Base-by-base conservation (phyloP, 2,888 invertebrate genomes). In the Laspeyria flexula region DNA sequence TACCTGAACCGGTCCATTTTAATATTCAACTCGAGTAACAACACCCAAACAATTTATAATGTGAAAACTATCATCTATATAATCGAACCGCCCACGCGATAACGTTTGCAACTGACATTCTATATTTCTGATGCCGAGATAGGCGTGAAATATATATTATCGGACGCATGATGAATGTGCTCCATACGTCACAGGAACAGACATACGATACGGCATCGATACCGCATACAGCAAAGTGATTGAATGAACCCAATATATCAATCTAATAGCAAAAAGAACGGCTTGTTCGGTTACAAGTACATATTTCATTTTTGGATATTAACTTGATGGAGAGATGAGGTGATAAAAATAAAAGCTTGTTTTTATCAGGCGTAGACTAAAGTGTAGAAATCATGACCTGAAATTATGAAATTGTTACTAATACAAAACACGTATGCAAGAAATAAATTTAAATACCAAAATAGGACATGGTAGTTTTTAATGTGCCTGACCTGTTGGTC, bases 121-220 rank as follows among this genome's bases (percentile, higher is more conserved):
- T 46, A 46, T 46, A 46, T 47, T 42, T 47, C 41, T 41, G 47
- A 42, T 40, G 21, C 12, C 34, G 40, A 33, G 39, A 46, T 47
- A 41, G 21, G 21, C 47, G 47, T 47, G 41, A 42, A 41, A 47
- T 37, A 47, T 47, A 68, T 64, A 64, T 60, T 49, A 68, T 56
- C 50, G 52, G 35, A 29, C 15, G 30, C 11, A 49, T 68, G 60
- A 68, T 45, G 30, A 60, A 65, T 56, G 44, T 30, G 15, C 1
- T 38, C 40, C n/a, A 60, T 68, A 48, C 44, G 56, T 65, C 65
- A 68, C 40, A 27, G 13, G 23, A 37, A 52, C 49, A 64, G 60
- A 55, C 60, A 60, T 45, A 21, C 52, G 60, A 68, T 65, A 68
- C 30, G 42, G 10, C 18, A 65, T 34, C 47, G 47, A 68, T 60